Evolutionary conservation across 2,113 vertebrate species (phyloP).

Genomic region (Halichoerus grypus): DNA sequence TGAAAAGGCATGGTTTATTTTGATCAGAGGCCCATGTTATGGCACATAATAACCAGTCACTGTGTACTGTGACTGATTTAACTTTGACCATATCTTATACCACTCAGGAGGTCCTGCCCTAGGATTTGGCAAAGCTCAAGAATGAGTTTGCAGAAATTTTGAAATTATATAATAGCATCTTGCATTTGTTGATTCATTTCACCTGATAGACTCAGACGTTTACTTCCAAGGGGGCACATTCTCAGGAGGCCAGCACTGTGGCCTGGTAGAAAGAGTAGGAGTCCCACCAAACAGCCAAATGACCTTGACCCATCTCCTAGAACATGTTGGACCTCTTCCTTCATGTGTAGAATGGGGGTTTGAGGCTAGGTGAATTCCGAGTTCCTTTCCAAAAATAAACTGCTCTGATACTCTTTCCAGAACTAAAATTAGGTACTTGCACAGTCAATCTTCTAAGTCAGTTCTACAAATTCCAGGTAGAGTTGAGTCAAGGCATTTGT

Average conservation of each 20-base stretch:
- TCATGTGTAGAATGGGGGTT: neutral
- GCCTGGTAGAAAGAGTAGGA: constrained; percentile 1
- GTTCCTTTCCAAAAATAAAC: constrained; percentile 26
- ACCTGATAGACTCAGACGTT: constrained; percentile 43
- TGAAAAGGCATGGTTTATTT: constrained; percentile 54
- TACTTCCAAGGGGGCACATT: neutral
- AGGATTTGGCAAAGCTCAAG: constrained; percentile 32
- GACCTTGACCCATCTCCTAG: neutral
- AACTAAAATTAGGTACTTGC: constrained; percentile 21
- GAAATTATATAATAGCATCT: constrained; percentile 48
- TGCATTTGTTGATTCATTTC: constrained; percentile 19
- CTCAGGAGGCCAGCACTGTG: neutral
- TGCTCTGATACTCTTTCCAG: constrained; percentile 2
- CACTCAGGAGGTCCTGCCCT: neutral
- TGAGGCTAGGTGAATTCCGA: neutral
- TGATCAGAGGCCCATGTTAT: constrained; percentile 40
- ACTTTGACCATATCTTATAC: constrained; percentile 29
- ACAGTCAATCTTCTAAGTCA: constrained; percentile 5
- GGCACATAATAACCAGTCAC: constrained; percentile 19
- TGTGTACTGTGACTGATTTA: constrained; percentile 37
- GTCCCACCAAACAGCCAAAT: neutral
- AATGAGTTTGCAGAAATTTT: constrained; percentile 48
- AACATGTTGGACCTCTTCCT: neutral
- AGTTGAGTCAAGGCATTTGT: neutral
- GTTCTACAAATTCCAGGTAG: neutral